Conservation (phyloP, 2,113 vertebrate species). For the Halichoerus grypus region DNA sequence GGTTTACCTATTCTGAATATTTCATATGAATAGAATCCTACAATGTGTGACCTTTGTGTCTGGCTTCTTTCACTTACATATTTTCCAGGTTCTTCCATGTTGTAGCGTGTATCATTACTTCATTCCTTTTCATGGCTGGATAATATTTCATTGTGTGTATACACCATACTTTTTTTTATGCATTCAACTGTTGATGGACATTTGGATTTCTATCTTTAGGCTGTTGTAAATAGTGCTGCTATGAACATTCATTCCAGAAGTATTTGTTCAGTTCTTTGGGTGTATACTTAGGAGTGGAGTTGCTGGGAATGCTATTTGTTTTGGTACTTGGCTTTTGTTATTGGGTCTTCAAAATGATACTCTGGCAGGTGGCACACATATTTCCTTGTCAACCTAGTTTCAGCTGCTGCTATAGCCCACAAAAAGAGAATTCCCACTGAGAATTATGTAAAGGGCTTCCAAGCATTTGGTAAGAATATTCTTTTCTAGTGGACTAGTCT, state of each 20-base stretch:
- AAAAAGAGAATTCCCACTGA: background rate
- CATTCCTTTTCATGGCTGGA: background rate
- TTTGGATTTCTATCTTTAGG: background rate
- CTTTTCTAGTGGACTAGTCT: background rate
- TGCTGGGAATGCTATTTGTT: background rate
- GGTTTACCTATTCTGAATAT: background rate
- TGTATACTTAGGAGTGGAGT: background rate
- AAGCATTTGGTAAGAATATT: conserved; percentile 19
- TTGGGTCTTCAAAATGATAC: background rate
- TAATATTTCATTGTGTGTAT: background rate
- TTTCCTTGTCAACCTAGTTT: background rate
- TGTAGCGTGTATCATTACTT: background rate
- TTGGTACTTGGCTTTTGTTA: background rate
- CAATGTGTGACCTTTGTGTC: background rate
- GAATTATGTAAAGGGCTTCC: background rate
- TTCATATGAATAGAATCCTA: background rate
- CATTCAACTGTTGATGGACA: background rate
- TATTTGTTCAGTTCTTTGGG: background rate
- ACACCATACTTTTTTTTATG: background rate
- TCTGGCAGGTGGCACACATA: background rate
- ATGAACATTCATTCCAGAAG: background rate
- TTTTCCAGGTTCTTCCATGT: background rate
- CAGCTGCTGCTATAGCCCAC: background rate
- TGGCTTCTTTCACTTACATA: background rate
- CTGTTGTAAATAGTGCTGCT: background rate